A percentile compares a stretch with the other conserved stretches of the same genome.
These are phyloP conservation scores for Hippolais icterina DNA, from an alignment of 2,113 vertebrate species.

Conservation along the genomic window DNA sequence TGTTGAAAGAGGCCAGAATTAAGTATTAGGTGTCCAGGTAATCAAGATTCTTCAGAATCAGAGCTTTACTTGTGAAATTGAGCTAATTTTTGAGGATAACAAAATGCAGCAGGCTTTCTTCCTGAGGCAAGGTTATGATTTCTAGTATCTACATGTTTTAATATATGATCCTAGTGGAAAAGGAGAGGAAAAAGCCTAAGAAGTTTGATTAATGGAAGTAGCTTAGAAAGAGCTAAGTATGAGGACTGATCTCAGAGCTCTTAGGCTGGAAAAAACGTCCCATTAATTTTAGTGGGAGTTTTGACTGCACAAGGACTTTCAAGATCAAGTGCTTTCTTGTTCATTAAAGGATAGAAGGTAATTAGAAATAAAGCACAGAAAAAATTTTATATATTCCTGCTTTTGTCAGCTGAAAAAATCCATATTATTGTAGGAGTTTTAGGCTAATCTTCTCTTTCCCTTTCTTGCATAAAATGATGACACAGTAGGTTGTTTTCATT, in stretches of 20 bases:
- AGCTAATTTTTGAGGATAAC: background rate
- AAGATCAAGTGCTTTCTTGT: constrained; percentile 49
- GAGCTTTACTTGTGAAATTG: background rate
- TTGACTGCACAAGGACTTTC: constrained; percentile 49
- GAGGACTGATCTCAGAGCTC: constrained; percentile 4
- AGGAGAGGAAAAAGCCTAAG: background rate
- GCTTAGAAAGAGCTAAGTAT: constrained; percentile 24
- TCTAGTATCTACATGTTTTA: background rate
- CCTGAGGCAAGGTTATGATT: background rate
- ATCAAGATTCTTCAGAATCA: background rate
- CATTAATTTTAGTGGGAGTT: constrained; percentile 61
- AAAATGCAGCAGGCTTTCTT: background rate
- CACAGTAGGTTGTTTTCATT: constrained; percentile 59
- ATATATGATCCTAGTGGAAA: background rate
- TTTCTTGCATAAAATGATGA: constrained; percentile 61
- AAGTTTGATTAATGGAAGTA: constrained; percentile 43
- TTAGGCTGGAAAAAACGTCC: constrained; percentile 3
- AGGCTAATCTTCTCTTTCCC: constrained; percentile 38
- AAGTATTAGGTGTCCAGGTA: background rate
- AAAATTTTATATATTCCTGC: constrained; percentile 52
- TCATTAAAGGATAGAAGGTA: constrained; percentile 56
- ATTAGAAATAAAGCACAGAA: constrained; percentile 61
- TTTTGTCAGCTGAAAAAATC: constrained; percentile 64
- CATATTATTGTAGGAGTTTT: constrained; percentile 46
- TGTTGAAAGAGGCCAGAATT: background rate